phyloP scores from a whole-genome alignment of 1,140 invertebrate species.

The Drosophila bocki region DNA sequence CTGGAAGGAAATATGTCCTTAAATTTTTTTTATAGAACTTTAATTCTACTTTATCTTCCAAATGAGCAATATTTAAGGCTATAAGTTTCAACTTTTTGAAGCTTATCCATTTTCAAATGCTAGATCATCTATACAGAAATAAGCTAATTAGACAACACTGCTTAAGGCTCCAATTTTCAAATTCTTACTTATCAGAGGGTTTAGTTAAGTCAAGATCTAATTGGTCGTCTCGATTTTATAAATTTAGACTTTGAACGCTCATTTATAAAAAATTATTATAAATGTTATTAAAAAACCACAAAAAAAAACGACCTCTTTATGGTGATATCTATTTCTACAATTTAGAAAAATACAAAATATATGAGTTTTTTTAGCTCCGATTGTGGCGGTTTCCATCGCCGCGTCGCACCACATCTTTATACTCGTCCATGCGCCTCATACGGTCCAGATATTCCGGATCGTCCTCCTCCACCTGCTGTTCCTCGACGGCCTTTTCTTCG shows the following conservation, averaged over 20 bases:
- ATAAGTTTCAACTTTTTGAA: too few relatives aligned
- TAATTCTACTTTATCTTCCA: too few relatives aligned
- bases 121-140: background rate
- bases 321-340: background rate
- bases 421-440: slow-evolving; percentile 93
- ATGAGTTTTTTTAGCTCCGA: slow-evolving; percentile 88
- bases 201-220: too few relatives aligned
- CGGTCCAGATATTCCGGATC: slow-evolving; percentile 90
- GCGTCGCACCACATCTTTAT: slow-evolving; percentile 94
- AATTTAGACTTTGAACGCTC: too few relatives aligned
- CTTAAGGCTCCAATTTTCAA: background rate
- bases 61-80: too few relatives aligned
- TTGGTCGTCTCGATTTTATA: too few relatives aligned
- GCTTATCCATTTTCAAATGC: background rate
- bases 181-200: background rate
- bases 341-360: slow-evolving; percentile 43
- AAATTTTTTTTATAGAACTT: too few relatives aligned
- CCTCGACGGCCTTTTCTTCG: slow-evolving; percentile 88
- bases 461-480: slow-evolving; percentile 89
- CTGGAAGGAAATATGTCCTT: too few relatives aligned
- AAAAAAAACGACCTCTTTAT: background rate
- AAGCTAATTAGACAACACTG: background rate
- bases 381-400: slow-evolving; percentile 96
- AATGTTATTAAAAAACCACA: background rate
- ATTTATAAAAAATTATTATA: background rate